phyloP scores from a whole-genome alignment of 2,113 vertebrate genomes.

The Rallus limicola region DNA sequence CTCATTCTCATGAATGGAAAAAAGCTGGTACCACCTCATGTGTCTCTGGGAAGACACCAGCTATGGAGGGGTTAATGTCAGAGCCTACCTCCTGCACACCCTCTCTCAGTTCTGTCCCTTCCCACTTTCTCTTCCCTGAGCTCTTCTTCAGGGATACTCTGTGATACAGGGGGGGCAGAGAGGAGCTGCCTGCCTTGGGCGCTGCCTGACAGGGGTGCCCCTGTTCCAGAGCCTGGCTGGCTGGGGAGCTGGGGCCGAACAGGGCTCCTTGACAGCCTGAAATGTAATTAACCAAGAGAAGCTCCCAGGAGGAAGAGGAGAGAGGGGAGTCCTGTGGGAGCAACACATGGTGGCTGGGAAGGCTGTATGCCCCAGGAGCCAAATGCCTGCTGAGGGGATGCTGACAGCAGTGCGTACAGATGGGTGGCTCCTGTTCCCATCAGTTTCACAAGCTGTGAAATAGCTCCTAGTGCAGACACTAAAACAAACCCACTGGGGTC shows the following conservation, averaged over 20 bases:
- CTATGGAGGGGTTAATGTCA: background rate
- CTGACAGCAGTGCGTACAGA: background rate
- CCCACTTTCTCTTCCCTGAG: background rate
- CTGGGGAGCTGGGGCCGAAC: background rate
- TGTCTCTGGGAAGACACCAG: background rate
- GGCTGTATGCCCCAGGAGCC: background rate
- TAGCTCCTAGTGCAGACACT: accelerated
- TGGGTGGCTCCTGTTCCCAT: background rate
- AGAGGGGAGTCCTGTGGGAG: background rate
- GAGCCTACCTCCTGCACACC: background rate
- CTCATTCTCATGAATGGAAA: background rate
- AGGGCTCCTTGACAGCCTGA: background rate
- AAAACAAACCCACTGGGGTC: background rate
- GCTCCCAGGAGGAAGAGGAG: background rate
- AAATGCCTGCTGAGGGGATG: background rate
- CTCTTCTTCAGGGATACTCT: background rate
- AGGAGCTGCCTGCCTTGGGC: background rate
- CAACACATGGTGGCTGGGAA: accelerated
- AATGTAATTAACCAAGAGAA: background rate
- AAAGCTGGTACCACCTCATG: background rate
- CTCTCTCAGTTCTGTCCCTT: background rate
- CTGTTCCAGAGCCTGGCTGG: background rate
- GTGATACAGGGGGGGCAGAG: background rate
- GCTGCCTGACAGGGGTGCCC: background rate
- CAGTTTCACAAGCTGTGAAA: background rate